Evolutionary conservation across 2,888 invertebrate genomes (phyloP).

Genomic region (Sinodicranocentrus sp.): DNA sequence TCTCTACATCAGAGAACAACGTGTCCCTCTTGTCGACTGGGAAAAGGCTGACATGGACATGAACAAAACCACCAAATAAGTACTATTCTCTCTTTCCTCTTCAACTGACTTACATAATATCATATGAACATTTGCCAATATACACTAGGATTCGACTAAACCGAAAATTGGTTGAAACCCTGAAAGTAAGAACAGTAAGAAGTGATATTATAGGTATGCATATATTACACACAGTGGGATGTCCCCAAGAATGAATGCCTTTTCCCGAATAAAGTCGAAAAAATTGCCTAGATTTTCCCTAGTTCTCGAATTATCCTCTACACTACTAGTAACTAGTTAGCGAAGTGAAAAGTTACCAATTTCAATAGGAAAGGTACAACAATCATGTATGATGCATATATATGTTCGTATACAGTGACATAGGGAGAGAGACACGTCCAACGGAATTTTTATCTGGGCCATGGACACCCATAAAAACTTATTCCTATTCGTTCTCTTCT

Average conservation of each 20-base stretch:
- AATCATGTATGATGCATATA: not conserved
- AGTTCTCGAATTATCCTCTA: too few species aligned
- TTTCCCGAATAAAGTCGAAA: too few species aligned
- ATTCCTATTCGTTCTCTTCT: not conserved
- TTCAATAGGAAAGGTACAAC: not conserved
- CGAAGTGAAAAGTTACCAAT: too few species aligned
- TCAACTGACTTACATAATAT: too few species aligned
- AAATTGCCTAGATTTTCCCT: not conserved
- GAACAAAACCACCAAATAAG: conserved; percentile 30
- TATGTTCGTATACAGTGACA: too few species aligned
- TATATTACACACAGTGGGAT: not conserved
- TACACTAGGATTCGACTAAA: too few species aligned
- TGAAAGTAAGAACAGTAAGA: not conserved
- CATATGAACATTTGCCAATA: too few species aligned
- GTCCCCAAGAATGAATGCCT: not conserved
- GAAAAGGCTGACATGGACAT: conserved; percentile 25
- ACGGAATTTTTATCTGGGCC: conserved; percentile 20
- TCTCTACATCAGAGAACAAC: not conserved
- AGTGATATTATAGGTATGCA: not conserved
- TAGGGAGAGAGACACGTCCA: too few species aligned
- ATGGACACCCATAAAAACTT: conserved; percentile 11
- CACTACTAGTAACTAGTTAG: too few species aligned
- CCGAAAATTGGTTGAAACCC: conserved; percentile 15
- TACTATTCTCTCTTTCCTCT: conserved; percentile 6
- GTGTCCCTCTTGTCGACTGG: conserved; percentile 17